Evolutionary conservation across 2,888 invertebrate species (phyloP), one percentile per base, ranked within the genome.

Genomic region (Cartodere bifasciata): DNA sequence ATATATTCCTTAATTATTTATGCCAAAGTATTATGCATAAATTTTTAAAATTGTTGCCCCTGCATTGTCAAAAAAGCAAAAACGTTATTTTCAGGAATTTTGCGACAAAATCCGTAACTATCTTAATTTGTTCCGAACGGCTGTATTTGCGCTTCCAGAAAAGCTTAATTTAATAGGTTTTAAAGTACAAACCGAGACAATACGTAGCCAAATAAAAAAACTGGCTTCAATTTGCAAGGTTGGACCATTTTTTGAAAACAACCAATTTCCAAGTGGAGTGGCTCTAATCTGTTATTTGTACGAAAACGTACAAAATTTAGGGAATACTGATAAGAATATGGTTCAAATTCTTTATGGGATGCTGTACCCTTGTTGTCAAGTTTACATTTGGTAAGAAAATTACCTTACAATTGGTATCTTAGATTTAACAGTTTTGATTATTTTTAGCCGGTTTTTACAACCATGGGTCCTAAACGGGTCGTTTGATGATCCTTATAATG

Each of bases 391-490:
- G 57, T 57, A 40, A 41, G 28, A 27, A 29, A 16, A 15, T 28
- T 24, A 23, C 1, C 11, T 24, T 22, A 29, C 15, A 26, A 25
- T 23, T 16, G 13, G 2, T 22, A 20, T 22, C 4, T 15, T 4
- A 22, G 21, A 20, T 22, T 13, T 20, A 13, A 16, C 16, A 26
- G 11, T 32, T 7, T 7, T 7, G 7, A 16, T 28, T 30, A 29
- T 37, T 44, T 47, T 38, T 47, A 60, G 37, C 48, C 73, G 75
- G 35, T 74, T 83, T 50, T 65, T 92, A 17, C 75, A 83, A 49
- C 72, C 76, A 35, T 92, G 91, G 78, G 73, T 91, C 36, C 81
- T 86, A 48, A 79, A 86, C 52, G 92, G 91, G 1, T 69, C 73
- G 29, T 62, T 90, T 10, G 77, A 83, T 38, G 90, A 90, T 55